Conservation (phyloP, 1,140 invertebrate species). For the Cylas formicarius region DNA sequence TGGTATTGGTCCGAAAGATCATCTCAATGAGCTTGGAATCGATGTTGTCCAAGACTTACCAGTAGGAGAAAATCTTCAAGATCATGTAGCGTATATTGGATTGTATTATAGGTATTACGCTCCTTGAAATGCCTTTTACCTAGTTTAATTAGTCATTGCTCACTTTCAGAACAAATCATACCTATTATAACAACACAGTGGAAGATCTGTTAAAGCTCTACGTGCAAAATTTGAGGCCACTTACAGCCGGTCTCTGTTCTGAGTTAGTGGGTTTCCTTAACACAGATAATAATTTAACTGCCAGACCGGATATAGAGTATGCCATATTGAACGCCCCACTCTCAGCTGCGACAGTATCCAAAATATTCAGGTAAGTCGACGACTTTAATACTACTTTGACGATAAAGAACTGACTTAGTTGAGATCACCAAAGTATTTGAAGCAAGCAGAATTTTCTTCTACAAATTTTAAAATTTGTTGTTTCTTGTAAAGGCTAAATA, state of each 20-base stretch:
- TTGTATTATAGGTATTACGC: slow-evolving; percentile 5
- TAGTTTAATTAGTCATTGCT: no score
- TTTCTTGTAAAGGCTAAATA: no score
- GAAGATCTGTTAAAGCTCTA: slow-evolving; percentile 14
- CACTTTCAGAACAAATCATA: slow-evolving; percentile 36
- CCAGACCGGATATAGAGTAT: slow-evolving; percentile 16
- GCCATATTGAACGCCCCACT: slow-evolving; percentile 1
- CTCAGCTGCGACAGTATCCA: not conserved
- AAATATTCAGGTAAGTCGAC: not conserved
- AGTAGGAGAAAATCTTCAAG: slow-evolving; percentile 59
- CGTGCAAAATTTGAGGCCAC: slow-evolving; percentile 2
- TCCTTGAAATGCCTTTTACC: not conserved
- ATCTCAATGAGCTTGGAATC: slow-evolving; percentile 38
- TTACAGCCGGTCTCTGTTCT: slow-evolving; percentile 5
- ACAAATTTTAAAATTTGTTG: not conserved
- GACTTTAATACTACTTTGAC: not conserved
- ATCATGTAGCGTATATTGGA: slow-evolving; percentile 58
- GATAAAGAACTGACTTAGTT: not conserved
- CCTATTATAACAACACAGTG: not conserved
- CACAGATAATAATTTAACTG: not conserved
- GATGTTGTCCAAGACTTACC: slow-evolving; percentile 40
- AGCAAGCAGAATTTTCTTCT: not conserved
- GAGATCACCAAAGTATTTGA: not conserved
- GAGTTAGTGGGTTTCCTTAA: slow-evolving; percentile 12
- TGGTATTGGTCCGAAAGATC: no score